These are phyloP conservation scores for Gobio gobio DNA, from an alignment of 2,113 vertebrate species.

Conservation along the genomic window DNA sequence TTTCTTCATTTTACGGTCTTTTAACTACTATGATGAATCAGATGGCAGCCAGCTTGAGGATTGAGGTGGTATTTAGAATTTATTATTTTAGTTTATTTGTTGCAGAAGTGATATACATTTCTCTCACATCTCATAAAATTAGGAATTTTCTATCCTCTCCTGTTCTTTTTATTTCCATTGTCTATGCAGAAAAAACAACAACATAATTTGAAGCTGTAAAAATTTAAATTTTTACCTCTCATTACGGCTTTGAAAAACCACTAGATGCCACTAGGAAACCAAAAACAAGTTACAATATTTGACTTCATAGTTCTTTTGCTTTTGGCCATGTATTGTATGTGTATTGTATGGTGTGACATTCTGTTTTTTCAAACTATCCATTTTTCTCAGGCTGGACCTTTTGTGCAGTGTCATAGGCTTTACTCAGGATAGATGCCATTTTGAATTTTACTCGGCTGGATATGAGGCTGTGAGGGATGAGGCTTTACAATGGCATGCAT, in stretches of 20 bases:
- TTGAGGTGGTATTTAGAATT: background rate
- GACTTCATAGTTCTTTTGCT: background rate
- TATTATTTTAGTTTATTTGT: background rate
- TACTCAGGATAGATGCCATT: background rate
- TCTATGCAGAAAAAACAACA: background rate
- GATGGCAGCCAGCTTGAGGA: background rate
- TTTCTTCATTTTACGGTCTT: conserved; percentile 41
- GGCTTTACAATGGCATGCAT: background rate
- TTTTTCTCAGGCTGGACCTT: background rate
- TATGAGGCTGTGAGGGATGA: background rate
- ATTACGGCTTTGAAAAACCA: background rate
- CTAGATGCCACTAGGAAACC: background rate
- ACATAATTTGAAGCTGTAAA: background rate
- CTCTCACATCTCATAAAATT: background rate
- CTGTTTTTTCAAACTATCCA: background rate
- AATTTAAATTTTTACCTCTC: background rate
- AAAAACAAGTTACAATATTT: background rate
- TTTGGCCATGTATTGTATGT: background rate
- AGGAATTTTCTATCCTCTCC: background rate
- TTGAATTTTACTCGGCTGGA: background rate
- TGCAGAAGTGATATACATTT: background rate
- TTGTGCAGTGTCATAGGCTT: background rate
- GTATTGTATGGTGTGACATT: background rate
- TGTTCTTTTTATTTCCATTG: background rate
- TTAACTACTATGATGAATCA: conserved; percentile 37